A percentile compares a stretch with the other conserved stretches of the same genome.
phyloP scores from a whole-genome alignment of 2,797 vertebrate genomes.

The Sphenopsis melanotis region DNA sequence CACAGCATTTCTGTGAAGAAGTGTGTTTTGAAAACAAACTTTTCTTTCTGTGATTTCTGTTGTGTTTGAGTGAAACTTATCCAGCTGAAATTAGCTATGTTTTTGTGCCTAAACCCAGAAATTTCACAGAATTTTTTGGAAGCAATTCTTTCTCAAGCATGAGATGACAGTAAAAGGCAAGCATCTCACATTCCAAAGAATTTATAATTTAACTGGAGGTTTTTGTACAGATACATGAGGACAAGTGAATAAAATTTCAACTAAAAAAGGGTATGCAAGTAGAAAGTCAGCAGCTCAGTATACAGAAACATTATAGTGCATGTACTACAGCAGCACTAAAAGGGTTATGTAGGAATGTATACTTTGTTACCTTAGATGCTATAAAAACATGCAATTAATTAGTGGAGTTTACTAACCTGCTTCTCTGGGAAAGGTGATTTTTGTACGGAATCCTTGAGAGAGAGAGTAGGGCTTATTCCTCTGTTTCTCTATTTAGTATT shows the following conservation, averaged over 20 bases:
- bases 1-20: background rate
- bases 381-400: background rate
- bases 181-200: background rate
- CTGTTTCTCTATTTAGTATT: background rate
- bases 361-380: background rate
- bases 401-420: background rate
- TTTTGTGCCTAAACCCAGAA: conserved; percentile 26
- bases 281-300: background rate
- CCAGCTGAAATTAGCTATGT: conserved; percentile 6
- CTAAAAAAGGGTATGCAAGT: background rate
- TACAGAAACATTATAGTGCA: background rate
- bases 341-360: background rate
- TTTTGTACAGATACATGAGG: background rate
- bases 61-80: conserved; percentile 6
- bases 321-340: background rate
- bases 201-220: background rate
- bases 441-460: background rate
- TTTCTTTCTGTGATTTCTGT: background rate
- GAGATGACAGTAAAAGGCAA: conserved; percentile 34
- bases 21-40: background rate
- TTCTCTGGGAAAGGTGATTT: background rate
- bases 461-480: background rate
- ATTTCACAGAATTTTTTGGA: conserved; percentile 44
- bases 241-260: background rate
- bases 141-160: background rate